Percentiles rank a stretch among this genome's conserved stretches.
Conservation (phyloP, 2,797 vertebrate species). For the Silurus aristotelis region DNA sequence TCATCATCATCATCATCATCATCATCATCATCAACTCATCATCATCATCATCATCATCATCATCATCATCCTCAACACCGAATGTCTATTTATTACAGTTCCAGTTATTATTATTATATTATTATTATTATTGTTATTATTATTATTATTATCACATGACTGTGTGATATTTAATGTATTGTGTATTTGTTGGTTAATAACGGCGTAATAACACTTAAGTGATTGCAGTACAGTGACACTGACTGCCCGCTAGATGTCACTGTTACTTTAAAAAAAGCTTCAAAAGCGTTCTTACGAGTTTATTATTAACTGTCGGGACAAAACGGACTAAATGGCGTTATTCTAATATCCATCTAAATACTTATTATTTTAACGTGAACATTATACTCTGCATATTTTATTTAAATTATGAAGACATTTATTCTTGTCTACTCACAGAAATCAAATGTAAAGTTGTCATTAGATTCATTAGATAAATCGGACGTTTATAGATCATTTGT, state of each 20-base stretch:
- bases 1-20: no score
- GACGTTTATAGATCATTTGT: neutral
- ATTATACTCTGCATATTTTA: neutral
- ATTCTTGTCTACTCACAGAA: neutral
- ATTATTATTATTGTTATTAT: no score
- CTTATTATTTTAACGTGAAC: neutral
- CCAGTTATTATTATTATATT: no score
- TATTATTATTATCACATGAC: no score
- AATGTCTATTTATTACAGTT: no score
- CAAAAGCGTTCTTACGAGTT: neutral
- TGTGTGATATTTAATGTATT: neutral
- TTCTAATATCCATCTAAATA: neutral
- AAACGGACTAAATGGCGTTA: no score
- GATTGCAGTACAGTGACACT: neutral
- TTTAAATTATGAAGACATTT: neutral
- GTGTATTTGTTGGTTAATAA: neutral
- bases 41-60: no score
- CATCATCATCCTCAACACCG: no score
- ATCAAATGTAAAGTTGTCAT: neutral
- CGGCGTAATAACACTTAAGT: neutral
- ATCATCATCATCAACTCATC: no score
- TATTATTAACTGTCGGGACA: neutral
- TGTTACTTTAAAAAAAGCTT: neutral
- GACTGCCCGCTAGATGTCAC: conserved; percentile 12
- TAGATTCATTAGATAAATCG: neutral